phyloP scores from a whole-genome alignment of 2,113 vertebrate species.

The Melanocharis versteri region DNA sequence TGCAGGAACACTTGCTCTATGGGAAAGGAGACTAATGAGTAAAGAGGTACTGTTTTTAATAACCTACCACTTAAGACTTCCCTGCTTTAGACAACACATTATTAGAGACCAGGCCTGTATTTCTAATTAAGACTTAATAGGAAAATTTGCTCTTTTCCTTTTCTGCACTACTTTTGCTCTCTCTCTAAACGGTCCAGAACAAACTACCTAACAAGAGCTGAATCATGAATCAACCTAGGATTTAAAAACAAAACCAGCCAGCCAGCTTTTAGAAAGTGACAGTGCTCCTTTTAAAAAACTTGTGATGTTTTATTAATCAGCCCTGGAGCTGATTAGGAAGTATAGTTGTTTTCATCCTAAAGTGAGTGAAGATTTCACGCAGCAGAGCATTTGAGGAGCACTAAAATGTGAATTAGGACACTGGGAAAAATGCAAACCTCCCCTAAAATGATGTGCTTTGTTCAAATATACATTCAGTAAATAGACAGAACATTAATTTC shows the following conservation, averaged over 20 bases:
- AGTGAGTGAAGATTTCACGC: neutral
- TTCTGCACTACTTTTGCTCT: neutral
- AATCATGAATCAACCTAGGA: neutral
- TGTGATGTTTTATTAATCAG: slow-evolving; percentile 12
- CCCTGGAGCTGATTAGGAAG: neutral
- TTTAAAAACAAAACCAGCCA: neutral
- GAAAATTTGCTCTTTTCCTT: neutral
- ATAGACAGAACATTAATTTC: neutral
- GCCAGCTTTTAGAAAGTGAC: neutral
- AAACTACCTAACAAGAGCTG: neutral
- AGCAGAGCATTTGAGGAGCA: neutral
- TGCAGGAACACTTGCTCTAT: neutral
- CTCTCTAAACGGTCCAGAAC: neutral
- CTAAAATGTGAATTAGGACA: neutral
- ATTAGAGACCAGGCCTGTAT: neutral
- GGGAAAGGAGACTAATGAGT: neutral
- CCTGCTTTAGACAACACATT: neutral
- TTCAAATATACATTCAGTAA: neutral
- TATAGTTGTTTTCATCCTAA: neutral
- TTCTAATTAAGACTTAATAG: neutral
- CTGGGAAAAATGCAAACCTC: neutral
- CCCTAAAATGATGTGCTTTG: neutral
- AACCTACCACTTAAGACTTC: neutral
- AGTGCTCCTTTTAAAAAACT: neutral
- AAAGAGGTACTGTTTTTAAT: neutral